These are phyloP conservation scores for Potamilus streckersoni DNA, from an alignment of 1,140 invertebrate species.

Conservation along the genomic window DNA sequence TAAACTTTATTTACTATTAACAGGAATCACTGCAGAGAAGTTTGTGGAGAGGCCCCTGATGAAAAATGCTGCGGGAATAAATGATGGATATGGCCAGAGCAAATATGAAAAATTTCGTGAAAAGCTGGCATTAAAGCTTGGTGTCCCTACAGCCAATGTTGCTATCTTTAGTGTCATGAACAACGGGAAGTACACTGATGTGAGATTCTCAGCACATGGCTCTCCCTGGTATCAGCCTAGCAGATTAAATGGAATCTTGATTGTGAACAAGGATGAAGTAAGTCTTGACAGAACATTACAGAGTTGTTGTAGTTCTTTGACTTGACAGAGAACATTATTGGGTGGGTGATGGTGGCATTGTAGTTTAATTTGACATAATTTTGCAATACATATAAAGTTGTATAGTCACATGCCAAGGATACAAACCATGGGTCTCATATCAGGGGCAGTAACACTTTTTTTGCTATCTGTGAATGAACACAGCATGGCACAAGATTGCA, in stretches of 20 bases:
- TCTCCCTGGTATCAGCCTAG: constrained; percentile 96
- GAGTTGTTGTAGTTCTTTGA: too few species aligned
- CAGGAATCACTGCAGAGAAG: constrained; percentile 94
- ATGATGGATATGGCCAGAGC: constrained; percentile 3
- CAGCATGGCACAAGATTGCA: too few species aligned
- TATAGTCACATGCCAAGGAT: too few species aligned
- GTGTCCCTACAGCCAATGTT: constrained; percentile 86
- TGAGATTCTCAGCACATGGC: constrained; percentile 94
- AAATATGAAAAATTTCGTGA: constrained; percentile 34
- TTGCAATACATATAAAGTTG: too few species aligned
- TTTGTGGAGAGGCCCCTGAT: constrained; percentile 75
- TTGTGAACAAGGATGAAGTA: constrained; percentile 91
- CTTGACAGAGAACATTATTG: too few species aligned
- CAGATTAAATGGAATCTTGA: constrained; percentile 90
- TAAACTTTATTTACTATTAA: constrained; percentile 17
- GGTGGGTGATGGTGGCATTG: too few species aligned
- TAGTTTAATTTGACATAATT: too few species aligned
- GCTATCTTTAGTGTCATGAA: constrained; percentile 90
- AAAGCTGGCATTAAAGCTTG: constrained; percentile 77
- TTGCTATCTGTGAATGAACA: too few species aligned
- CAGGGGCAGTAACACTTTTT: too few species aligned
- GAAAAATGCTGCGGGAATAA: background rate
- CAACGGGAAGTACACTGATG: constrained; percentile 72
- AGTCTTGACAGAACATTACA: constrained; percentile 7
- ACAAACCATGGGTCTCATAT: too few species aligned